These are phyloP conservation scores for Pseudonaja textilis DNA, from an alignment of 2,113 vertebrate species.

Conservation along the genomic window DNA sequence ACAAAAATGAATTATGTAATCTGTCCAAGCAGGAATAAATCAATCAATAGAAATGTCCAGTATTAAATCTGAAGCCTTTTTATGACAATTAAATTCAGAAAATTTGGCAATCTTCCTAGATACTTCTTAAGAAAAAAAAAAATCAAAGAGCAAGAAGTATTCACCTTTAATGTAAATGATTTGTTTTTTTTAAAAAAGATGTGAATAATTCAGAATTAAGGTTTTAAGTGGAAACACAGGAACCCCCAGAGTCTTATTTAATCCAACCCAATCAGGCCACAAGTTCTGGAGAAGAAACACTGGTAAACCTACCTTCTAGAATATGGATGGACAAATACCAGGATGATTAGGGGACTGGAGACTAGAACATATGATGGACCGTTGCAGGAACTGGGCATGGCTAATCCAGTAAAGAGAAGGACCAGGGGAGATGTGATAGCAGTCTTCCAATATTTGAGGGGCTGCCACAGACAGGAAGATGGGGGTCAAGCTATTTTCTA, in stretches of 20 bases:
- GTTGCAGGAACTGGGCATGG: too few relatives aligned
- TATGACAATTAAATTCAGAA: not conserved
- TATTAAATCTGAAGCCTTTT: not conserved
- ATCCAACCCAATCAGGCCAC: not conserved
- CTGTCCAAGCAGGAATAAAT: not conserved
- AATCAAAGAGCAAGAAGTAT: not conserved
- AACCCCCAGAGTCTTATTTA: not conserved
- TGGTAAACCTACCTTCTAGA: not conserved
- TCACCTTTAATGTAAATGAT: not conserved
- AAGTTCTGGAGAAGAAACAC: not conserved
- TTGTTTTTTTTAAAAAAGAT: not conserved
- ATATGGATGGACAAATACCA: not conserved
- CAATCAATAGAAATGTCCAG: not conserved
- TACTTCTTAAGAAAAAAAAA: not conserved
- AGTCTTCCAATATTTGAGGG: too few relatives aligned
- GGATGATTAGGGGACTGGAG: too few relatives aligned
- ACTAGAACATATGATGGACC: too few relatives aligned
- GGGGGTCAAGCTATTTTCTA: too few relatives aligned
- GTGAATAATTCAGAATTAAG: not conserved
- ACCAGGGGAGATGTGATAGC: too few relatives aligned
- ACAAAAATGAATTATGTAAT: not conserved
- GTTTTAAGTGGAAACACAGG: not conserved
- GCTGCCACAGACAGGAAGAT: too few relatives aligned
- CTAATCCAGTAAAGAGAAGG: too few relatives aligned
- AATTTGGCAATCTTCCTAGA: not conserved